phyloP scores from a whole-genome alignment of 2,797 vertebrate genomes.

The Galaxias olidus region DNA sequence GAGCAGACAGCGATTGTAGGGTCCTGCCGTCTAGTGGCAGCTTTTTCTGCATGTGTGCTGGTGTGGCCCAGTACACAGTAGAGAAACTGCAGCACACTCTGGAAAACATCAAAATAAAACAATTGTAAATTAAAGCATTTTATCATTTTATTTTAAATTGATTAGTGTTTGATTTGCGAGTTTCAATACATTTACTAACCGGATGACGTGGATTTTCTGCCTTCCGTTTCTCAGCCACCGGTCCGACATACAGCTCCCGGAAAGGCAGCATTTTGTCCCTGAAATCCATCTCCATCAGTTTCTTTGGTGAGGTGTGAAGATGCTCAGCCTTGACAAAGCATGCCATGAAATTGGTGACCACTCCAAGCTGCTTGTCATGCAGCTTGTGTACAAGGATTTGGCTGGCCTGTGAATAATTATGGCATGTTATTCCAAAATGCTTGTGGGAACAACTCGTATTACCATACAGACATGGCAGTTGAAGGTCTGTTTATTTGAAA shows the following conservation, averaged over 20 bases:
- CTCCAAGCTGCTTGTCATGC: constrained; percentile 6
- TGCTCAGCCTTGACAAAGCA: constrained; percentile 1
- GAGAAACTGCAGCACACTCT: constrained; percentile 1
- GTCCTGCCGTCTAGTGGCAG: background rate
- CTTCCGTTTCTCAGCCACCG: constrained; percentile 1
- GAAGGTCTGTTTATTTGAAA: background rate
- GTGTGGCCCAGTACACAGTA: background rate
- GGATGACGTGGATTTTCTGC: constrained; percentile 6
- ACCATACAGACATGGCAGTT: background rate
- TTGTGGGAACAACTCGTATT: background rate
- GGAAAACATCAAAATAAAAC: background rate
- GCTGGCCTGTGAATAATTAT: constrained; percentile 1
- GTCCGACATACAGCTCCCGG: background rate
- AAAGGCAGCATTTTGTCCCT: constrained; percentile 8
- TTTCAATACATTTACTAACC: background rate
- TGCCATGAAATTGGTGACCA: constrained; percentile 6
- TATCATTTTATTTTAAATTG: background rate
- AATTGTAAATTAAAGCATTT: background rate
- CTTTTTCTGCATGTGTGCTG: constrained; percentile 8
- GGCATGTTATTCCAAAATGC: background rate
- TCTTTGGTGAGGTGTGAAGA: constrained; percentile 4
- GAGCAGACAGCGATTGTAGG: constrained; percentile 2
- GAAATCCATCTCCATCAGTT: background rate
- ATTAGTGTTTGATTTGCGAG: background rate
- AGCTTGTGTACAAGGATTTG: constrained; percentile 2